A percentile compares a stretch with the other conserved stretches of the same genome.
phyloP scores from a whole-genome alignment of 64 coral and sea anemone genomes.

The Pocillopora damicornis region DNA sequence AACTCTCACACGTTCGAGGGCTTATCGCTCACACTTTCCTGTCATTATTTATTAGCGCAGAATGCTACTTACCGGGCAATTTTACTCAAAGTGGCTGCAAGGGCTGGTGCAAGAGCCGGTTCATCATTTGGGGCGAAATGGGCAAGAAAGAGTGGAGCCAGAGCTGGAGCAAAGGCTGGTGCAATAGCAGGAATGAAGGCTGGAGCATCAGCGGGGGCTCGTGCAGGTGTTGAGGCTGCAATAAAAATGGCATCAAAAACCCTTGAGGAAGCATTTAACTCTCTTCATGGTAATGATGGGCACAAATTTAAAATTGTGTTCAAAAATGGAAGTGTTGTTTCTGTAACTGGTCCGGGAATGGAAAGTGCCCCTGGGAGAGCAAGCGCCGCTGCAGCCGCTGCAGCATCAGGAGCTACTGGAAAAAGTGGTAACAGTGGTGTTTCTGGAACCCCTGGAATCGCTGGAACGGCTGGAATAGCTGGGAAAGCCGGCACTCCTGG shows the following conservation, averaged over 20 bases:
- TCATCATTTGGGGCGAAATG: background rate
- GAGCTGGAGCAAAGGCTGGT: slow-evolving; percentile 49
- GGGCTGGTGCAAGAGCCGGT: slow-evolving; percentile 28
- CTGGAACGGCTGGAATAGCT: no score
- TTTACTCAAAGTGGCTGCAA: background rate
- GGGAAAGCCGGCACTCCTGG: no score
- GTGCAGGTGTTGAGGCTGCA: slow-evolving; percentile 4
- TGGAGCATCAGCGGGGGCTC: slow-evolving; percentile 43
- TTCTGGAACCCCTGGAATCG: no score
- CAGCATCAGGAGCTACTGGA: no score
- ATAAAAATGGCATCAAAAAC: slow-evolving; percentile 13
- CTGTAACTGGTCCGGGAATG: background rate
- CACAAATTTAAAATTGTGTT: slow-evolving; percentile 14
- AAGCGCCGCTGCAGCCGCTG: no score
- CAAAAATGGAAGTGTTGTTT: background rate
- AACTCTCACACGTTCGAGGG: no score
- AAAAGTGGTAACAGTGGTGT: no score
- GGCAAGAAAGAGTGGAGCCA: slow-evolving; percentile 15
- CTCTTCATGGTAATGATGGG: background rate
- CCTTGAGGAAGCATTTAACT: slow-evolving; percentile 24
- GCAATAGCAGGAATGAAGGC: slow-evolving; percentile 48
- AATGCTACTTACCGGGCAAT: slow-evolving; percentile 1
- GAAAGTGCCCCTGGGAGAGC: background rate
- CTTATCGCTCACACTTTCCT: background rate
- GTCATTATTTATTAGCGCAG: background rate